These are phyloP conservation scores for Siphamia tubifer DNA, from an alignment of 2,113 vertebrate species.

Conservation along the genomic window DNA sequence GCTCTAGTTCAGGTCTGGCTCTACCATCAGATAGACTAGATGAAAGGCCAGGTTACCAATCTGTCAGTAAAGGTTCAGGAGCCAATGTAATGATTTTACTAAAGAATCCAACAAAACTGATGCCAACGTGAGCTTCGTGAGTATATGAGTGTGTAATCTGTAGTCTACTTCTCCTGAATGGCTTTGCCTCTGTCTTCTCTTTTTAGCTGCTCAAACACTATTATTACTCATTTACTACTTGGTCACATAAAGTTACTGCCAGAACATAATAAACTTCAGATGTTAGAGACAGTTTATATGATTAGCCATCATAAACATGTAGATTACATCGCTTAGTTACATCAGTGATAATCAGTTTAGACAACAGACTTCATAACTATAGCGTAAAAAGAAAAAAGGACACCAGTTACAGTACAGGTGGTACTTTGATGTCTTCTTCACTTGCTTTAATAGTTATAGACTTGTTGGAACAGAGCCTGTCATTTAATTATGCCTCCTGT, in stretches of 20 bases:
- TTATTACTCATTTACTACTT: conserved; percentile 11
- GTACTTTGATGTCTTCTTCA: too few species aligned
- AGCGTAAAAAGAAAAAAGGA: neutral
- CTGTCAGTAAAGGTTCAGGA: neutral
- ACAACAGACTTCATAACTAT: neutral
- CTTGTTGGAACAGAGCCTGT: too few species aligned
- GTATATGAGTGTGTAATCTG: neutral
- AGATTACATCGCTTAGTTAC: neutral
- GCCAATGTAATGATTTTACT: neutral
- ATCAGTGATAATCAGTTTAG: neutral
- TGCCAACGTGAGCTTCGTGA: neutral
- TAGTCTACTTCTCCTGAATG: neutral
- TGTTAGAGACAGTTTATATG: neutral
- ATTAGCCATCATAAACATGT: conserved; percentile 39
- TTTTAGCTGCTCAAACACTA: neutral
- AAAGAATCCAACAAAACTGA: neutral
- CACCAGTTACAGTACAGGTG: neutral
- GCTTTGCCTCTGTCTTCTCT: neutral
- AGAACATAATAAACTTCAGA: neutral
- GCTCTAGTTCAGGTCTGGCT: too few species aligned
- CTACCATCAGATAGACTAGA: neutral
- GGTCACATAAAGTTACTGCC: conserved; percentile 11
- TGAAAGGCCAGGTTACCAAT: neutral
- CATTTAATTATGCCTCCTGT: too few species aligned
- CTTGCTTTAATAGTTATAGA: too few species aligned